Percentiles rank a stretch among this genome's conserved stretches.
These are phyloP conservation scores for Lithobates pipiens DNA, from an alignment of 2,797 vertebrate species.

Conservation along the genomic window DNA sequence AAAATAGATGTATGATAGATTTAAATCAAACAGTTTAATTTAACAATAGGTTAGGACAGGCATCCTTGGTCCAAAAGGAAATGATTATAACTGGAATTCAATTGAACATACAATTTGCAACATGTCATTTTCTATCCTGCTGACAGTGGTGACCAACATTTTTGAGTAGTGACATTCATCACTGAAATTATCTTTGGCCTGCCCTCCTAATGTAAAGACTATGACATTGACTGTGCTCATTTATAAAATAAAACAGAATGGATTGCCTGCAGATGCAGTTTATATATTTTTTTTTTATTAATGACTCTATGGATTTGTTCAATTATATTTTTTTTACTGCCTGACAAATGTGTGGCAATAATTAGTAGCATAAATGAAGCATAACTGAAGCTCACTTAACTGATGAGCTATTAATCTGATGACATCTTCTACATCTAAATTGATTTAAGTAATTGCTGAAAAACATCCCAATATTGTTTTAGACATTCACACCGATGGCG, in stretches of 20 bases:
- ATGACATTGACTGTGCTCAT: constrained; percentile 45
- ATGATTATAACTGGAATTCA: constrained; percentile 23
- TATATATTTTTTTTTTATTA: constrained; percentile 41
- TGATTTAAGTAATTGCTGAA: constrained; percentile 50
- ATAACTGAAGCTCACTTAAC: constrained; percentile 57
- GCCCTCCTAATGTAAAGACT: constrained; percentile 37
- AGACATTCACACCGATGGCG: constrained; percentile 40
- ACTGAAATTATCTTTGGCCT: constrained; percentile 23
- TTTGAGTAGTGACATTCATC: constrained; percentile 33
- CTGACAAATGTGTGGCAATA: constrained; percentile 56
- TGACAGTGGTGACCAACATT: constrained; percentile 14
- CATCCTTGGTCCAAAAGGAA: constrained; percentile 28
- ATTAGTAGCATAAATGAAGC: constrained; percentile 57
- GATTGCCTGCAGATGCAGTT: constrained; percentile 32
- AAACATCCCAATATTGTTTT: constrained; percentile 58
- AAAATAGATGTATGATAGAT: background rate
- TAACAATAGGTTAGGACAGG: constrained; percentile 14
- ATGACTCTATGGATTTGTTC: constrained; percentile 53
- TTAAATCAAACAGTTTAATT: constrained; percentile 8
- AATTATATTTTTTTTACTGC: constrained; percentile 60
- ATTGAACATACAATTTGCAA: constrained; percentile 30
- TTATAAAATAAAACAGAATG: constrained; percentile 41
- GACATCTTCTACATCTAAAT: constrained; percentile 54
- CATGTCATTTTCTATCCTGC: constrained; percentile 17
- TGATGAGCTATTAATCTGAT: constrained; percentile 49